These are phyloP conservation scores for Lepidothrix coronata DNA, from an alignment of 2,113 vertebrate species.

Conservation along the genomic window DNA sequence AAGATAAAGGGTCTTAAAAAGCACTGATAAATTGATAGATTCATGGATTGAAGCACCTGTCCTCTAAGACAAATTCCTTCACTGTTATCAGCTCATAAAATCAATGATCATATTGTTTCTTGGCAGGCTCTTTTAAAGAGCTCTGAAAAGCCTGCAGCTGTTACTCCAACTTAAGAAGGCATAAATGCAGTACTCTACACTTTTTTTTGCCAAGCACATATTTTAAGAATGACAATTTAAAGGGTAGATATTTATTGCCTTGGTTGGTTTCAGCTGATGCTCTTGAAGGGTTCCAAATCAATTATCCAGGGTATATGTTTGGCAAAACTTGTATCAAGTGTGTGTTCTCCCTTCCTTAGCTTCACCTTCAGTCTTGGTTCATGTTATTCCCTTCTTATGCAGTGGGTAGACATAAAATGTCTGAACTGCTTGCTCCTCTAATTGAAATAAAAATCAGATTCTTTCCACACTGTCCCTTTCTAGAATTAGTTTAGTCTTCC, in stretches of 20 bases:
- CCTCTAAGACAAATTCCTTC: neutral
- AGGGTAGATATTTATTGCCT: neutral
- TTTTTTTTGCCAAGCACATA: neutral
- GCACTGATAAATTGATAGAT: neutral
- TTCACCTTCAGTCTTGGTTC: neutral
- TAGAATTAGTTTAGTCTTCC: neutral
- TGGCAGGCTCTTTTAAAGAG: neutral
- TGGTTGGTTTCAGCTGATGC: neutral
- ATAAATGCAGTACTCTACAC: neutral
- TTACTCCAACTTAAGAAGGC: neutral
- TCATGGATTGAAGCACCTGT: neutral
- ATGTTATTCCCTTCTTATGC: neutral
- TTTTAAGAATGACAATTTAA: neutral
- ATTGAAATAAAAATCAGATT: neutral
- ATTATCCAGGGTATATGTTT: neutral
- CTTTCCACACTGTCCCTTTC: accelerated
- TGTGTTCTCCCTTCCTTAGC: neutral
- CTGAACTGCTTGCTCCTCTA: neutral
- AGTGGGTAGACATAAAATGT: neutral
- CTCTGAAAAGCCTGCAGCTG: conserved; percentile 17
- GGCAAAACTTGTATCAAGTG: neutral
- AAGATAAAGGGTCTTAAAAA: neutral
- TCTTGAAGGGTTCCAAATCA: neutral
- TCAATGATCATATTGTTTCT: neutral
- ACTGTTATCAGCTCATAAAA: neutral